These are phyloP conservation scores for Octonoba sinensis DNA, from an alignment of 2,888 invertebrate genomes.

Conservation along the genomic window DNA sequence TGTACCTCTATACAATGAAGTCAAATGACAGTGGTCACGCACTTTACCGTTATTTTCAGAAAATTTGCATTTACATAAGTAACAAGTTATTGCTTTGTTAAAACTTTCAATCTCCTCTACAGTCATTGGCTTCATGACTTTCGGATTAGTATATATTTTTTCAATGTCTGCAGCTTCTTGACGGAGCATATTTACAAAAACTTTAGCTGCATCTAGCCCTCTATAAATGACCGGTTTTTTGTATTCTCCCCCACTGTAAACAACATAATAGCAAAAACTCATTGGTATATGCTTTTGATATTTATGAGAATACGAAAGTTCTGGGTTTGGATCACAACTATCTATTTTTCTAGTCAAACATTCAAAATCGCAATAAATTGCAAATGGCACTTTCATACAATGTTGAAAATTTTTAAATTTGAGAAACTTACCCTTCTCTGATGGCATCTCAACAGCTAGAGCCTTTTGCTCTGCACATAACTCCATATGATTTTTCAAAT, in stretches of 20 bases:
- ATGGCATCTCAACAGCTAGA: constrained; percentile 1
- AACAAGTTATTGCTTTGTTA: neutral
- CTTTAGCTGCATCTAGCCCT: neutral
- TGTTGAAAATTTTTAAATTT: constrained; percentile 9
- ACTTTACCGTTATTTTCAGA: neutral
- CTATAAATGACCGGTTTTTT: neutral
- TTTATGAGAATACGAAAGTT: neutral
- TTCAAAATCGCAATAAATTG: constrained; percentile 11
- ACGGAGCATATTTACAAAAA: neutral
- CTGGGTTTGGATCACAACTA: neutral
- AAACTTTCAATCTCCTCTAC: neutral
- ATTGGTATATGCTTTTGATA: constrained; percentile 1
- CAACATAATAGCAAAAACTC: neutral
- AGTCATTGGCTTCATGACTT: neutral
- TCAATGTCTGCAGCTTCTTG: constrained; percentile 5
- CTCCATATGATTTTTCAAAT: neutral
- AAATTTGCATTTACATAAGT: neutral
- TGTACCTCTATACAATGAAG: neutral
- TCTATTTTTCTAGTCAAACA: neutral
- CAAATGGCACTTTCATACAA: constrained; percentile 10
- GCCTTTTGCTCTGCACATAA: neutral
- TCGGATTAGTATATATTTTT: neutral
- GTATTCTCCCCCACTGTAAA: neutral
- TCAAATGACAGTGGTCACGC: neutral
- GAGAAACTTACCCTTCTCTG: neutral